phyloP scores from a whole-genome alignment of 2,797 vertebrate species.

The Myotis pilosus region DNA sequence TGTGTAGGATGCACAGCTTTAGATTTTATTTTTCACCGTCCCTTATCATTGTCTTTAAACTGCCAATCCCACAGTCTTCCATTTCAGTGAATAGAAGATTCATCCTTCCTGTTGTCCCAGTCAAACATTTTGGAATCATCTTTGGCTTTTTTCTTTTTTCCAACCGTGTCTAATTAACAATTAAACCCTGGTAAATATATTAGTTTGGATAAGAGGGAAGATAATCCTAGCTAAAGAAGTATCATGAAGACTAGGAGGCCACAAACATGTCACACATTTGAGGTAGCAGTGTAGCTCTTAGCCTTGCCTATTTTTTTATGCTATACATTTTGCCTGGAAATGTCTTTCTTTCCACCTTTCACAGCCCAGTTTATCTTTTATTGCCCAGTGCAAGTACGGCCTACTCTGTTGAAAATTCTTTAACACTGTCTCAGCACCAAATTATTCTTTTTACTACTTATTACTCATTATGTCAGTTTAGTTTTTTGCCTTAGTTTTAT shows the following conservation, averaged over 20 bases:
- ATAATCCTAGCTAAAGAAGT: neutral
- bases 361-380: neutral
- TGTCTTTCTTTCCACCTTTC: neutral
- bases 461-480: neutral
- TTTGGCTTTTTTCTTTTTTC: neutral
- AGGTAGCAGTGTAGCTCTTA: neutral
- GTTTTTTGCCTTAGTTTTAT: neutral
- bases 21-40: neutral
- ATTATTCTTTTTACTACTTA: conserved; percentile 7
- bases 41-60: neutral
- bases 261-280: neutral
- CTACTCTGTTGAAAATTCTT: neutral
- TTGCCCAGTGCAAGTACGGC: neutral
- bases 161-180: neutral
- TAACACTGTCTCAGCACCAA: neutral
- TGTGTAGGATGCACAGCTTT: neutral
- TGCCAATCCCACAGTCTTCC: neutral
- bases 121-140: neutral
- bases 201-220: neutral
- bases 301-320: neutral
- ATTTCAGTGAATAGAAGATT: neutral
- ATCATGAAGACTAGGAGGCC: neutral
- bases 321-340: neutral
- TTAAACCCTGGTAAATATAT: neutral
- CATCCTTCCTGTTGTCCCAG: neutral